Base-by-base conservation (phyloP, 2,888 invertebrate genomes). In the Eucera pruinosa region DNA sequence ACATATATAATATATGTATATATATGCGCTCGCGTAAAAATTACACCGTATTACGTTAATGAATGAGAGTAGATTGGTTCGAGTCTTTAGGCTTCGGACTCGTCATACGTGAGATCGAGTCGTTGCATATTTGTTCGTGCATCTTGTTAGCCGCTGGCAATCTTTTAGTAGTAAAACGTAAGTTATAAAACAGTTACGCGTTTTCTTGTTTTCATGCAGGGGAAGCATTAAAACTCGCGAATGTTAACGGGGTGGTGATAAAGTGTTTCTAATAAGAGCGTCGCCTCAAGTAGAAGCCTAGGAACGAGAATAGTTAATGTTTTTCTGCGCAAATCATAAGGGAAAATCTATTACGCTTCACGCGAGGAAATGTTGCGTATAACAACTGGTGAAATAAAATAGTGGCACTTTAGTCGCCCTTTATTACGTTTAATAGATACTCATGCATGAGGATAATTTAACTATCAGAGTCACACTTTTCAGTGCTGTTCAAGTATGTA, bases 91-190 rank as follows among this genome's bases (percentile, higher is more conserved):
- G 41, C 18, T 25, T 5, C 9, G 15, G 11, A 15, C 23, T 11
- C 15, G 9, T 6, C 57, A 39, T n/a, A 20, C 57, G 57, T 57
- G 57, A 58, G 43, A 43, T 58, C 57, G 27, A 43, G 25, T 58
- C 4, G 18, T 18, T n/a, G 25, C 41, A 58, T 27, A 18, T 18
- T 18, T 13, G 41, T n/a, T 13, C 43, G n/a, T 18, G 13, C n/a
- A 13, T 5, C 13, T 20, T 27, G 25, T 7, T 15, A 11, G 2
- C 36, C n/a, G 7, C 15, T n/a, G 0, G 9, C n/a, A 5, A 4
- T 15, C 25, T 57, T 57, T 39, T n/a, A 18, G 7, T 23, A 2
- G n/a, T 15, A 4, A 23, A 0, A 9, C 1, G 15, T 15, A 9
- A 4, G 11, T 27, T 52, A 27, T n/a, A n/a, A 39, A 39, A 57